Conservation (phyloP, 2,797 vertebrate species). For the Labeo calbasu region DNA sequence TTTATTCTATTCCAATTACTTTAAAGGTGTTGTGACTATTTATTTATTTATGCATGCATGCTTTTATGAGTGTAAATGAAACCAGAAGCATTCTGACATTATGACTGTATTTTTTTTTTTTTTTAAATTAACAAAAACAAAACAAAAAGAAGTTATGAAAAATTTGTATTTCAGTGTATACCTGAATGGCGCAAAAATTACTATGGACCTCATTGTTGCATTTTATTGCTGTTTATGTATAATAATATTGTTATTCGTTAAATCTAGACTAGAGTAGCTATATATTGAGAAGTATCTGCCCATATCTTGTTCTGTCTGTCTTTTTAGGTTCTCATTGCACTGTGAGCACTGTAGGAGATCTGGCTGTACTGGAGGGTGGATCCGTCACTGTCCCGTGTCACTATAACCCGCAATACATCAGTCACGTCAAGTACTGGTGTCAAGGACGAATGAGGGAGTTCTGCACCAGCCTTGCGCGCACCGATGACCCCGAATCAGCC, state of each 20-base stretch:
- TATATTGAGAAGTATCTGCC: not conserved
- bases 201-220: not conserved
- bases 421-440: slow-evolving; percentile 80
- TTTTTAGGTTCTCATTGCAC: slow-evolving; percentile 49
- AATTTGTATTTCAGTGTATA: not conserved
- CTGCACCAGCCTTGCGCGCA: slow-evolving; percentile 72
- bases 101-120: not conserved
- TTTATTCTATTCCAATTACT: not conserved
- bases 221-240: not conserved
- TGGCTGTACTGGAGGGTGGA: slow-evolving; percentile 69
- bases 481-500: slow-evolving; percentile 53
- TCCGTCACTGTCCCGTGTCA: slow-evolving; percentile 71
- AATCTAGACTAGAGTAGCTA: not conserved
- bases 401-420: slow-evolving; percentile 73
- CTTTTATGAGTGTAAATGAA: not conserved
- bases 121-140: not conserved
- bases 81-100: not conserved
- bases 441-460: slow-evolving; percentile 66
- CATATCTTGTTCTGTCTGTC: not conserved
- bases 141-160: not conserved
- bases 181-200: not conserved
- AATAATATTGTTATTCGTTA: not conserved
- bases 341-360: slow-evolving; percentile 62
- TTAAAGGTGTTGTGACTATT: not conserved
- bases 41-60: not conserved